Conservation (phyloP, 64 coral and sea anemone species). For the Montipora sp. region DNA sequence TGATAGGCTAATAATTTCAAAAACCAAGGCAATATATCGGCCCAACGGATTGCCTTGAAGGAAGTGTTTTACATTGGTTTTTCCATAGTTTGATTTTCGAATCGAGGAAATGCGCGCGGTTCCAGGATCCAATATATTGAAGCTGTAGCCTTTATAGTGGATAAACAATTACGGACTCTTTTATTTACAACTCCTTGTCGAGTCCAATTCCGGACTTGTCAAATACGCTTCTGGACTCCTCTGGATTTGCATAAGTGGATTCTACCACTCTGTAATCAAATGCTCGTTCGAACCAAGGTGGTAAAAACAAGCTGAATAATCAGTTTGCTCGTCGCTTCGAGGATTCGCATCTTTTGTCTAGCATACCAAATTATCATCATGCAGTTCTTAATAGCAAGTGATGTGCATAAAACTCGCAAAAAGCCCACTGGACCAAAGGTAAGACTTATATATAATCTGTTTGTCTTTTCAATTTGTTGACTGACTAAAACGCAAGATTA, state of each 20-base stretch:
- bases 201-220: slow-evolving; percentile 40
- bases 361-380: neutral
- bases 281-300: neutral
- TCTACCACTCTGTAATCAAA: slow-evolving; percentile 10
- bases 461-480: neutral
- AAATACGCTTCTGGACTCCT: slow-evolving; percentile 12
- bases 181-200: neutral
- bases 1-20: no score
- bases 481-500: neutral
- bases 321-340: neutral
- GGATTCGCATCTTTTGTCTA: neutral
- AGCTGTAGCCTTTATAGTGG: neutral
- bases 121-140: no score
- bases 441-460: neutral
- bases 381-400: slow-evolving; percentile 48
- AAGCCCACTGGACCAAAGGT: slow-evolving; percentile 16
- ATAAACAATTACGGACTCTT: neutral
- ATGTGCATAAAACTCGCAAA: slow-evolving; percentile 14
- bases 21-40: neutral
- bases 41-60: neutral
- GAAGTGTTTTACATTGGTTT: neutral
- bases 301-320: neutral
- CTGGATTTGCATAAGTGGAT: slow-evolving; percentile 24
- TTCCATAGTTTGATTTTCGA: neutral
- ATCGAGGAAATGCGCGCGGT: neutral